phyloP scores from a whole-genome alignment of 2,888 invertebrate genomes.

The Zeuzera pyrina region DNA sequence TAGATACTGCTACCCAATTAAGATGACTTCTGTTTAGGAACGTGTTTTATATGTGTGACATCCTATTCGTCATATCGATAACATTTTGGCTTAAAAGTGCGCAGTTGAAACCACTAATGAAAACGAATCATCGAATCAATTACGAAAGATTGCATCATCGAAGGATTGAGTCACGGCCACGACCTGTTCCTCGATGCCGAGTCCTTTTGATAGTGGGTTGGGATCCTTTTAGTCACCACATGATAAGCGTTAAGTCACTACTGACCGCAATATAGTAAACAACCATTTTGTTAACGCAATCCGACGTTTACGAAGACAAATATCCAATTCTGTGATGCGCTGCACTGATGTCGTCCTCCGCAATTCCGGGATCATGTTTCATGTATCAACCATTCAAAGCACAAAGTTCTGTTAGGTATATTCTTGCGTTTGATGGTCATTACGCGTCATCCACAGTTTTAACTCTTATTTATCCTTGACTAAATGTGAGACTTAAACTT shows the following conservation, averaged over 20 bases:
- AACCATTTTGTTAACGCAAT: slow-evolving; percentile 27
- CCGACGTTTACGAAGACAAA: slow-evolving; percentile 32
- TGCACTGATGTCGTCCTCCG: slow-evolving; percentile 20
- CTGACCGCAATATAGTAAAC: slow-evolving; percentile 46
- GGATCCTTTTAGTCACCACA: slow-evolving; percentile 58
- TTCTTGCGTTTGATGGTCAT: no score
- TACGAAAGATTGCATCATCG: slow-evolving; percentile 62
- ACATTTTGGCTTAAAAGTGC: slow-evolving; percentile 5
- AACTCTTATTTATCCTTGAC: no score
- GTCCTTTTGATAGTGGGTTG: slow-evolving; percentile 53
- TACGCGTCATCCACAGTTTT: no score
- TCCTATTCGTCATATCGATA: no score
- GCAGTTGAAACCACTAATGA: slow-evolving; percentile 30
- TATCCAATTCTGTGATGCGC: slow-evolving; percentile 19
- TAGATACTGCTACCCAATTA: no score
- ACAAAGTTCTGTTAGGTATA: no score
- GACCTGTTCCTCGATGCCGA: slow-evolving; percentile 35
- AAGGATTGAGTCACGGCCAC: slow-evolving; percentile 64
- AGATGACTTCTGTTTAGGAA: no score
- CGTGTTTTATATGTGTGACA: no score
- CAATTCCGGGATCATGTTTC: slow-evolving; percentile 13
- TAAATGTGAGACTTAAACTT: no score
- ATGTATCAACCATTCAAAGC: no score
- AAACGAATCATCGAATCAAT: slow-evolving; percentile 54
- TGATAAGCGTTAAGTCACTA: slow-evolving; percentile 38